These are phyloP conservation scores for Cynocephalus volans DNA, from an alignment of 2,113 vertebrate species.

Conservation along the genomic window DNA sequence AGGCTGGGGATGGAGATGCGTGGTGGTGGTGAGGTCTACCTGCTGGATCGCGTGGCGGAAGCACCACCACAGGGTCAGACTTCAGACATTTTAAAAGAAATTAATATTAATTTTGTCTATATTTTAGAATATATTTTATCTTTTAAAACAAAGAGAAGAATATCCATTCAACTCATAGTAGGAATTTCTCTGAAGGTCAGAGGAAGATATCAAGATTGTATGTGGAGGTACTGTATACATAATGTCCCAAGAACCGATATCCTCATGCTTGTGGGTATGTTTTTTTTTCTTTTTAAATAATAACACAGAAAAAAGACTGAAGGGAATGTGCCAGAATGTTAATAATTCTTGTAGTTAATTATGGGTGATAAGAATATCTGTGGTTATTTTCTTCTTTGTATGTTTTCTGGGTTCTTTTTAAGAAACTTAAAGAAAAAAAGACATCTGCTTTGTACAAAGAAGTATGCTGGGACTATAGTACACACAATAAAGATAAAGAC, in stretches of 20 bases:
- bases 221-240: neutral
- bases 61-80: neutral
- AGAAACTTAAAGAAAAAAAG: neutral
- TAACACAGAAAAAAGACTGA: neutral
- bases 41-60: too few relatives aligned
- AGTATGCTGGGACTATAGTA: neutral
- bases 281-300: slow-evolving; percentile 53
- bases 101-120: neutral
- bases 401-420: neutral
- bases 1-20: too few relatives aligned
- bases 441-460: slow-evolving; percentile 20
- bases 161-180: neutral
- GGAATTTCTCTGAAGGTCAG: slow-evolving; percentile 39
- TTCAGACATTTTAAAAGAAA: slow-evolving; percentile 52
- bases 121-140: slow-evolving; percentile 60
- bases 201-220: slow-evolving; percentile 25
- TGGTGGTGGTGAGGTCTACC: too few relatives aligned
- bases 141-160: slow-evolving; percentile 67
- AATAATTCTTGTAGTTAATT: neutral
- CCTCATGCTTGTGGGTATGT: neutral
- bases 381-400: slow-evolving; percentile 52
- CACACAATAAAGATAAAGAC: neutral
- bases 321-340: neutral
- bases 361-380: neutral
- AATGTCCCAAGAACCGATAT: neutral